Evolutionary conservation across 1,140 invertebrate genomes (phyloP).

Genomic region (Aphelenchoides besseyi): DNA sequence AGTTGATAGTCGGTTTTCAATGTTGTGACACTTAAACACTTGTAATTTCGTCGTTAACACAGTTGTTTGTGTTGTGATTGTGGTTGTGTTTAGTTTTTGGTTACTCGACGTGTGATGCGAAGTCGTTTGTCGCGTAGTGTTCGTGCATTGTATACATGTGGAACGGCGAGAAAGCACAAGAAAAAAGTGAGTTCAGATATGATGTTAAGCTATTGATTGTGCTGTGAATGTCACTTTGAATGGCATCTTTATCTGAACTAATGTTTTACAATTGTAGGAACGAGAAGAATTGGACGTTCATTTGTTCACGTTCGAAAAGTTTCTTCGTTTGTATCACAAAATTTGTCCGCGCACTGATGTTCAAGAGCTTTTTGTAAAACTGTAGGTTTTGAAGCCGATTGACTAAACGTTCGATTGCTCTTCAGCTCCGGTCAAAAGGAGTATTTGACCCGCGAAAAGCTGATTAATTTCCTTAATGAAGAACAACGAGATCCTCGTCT

Average conservation of each 20-base stretch:
- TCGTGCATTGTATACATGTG: constrained; percentile 46
- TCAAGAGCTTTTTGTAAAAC: constrained; percentile 90
- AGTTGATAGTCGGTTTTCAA: not conserved
- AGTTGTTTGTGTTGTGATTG: constrained; percentile 32
- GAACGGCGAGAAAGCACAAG: constrained; percentile 44
- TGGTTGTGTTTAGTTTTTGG: constrained; percentile 39
- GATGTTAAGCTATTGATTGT: not conserved
- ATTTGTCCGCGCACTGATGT: constrained; percentile 98
- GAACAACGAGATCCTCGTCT: constrained; percentile 90
- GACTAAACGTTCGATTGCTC: constrained; percentile 26
- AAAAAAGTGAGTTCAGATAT: constrained; percentile 31
- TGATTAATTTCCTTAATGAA: constrained; percentile 93
- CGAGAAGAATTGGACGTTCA: constrained; percentile 84
- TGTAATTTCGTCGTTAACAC: constrained; percentile 21
- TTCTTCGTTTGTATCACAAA: constrained; percentile 95
- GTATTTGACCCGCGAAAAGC: constrained; percentile 69
- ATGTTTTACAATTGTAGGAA: constrained; percentile 49
- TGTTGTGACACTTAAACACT: constrained; percentile 7
- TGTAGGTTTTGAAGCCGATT: constrained; percentile 72
- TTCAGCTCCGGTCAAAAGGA: constrained; percentile 63
- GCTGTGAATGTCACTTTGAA: constrained; percentile 4
- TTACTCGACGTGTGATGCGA: constrained; percentile 39
- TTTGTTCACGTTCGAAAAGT: constrained; percentile 97
- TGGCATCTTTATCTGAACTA: not conserved
- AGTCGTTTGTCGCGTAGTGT: constrained; percentile 39